Conservation (phyloP, 2,113 vertebrate genomes). For the Tapirus terrestris region DNA sequence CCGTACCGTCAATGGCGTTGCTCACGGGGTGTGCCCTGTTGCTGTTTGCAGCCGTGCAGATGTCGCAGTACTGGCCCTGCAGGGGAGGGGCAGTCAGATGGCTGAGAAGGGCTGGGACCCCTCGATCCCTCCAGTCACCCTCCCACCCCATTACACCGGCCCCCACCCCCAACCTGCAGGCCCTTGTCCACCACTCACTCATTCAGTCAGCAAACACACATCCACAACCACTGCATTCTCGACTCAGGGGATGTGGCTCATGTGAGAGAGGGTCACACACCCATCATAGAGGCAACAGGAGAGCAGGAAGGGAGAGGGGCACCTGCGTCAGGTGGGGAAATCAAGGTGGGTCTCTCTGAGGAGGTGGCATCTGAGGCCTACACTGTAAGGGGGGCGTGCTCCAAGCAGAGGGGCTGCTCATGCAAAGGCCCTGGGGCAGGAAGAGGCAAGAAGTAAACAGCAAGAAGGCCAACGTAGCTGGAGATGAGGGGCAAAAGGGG, state of each 20-base stretch:
- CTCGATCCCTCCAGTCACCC: background rate
- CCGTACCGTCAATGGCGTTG: slow-evolving; percentile 97
- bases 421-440: background rate
- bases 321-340: background rate
- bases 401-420: background rate
- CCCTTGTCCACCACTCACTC: background rate
- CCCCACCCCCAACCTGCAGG: too few species aligned
- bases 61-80: slow-evolving; percentile 98
- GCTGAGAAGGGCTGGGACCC: background rate
- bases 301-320: background rate
- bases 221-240: rapidly evolving
- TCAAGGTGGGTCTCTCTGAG: background rate
- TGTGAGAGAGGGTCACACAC: rapidly evolving
- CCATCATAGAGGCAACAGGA: rapidly evolving
- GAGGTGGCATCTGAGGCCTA: background rate
- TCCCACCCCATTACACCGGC: background rate
- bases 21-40: slow-evolving; percentile 95
- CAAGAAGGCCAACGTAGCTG: background rate
- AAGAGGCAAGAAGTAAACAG: background rate
- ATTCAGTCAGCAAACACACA: rapidly evolving
- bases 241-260: rapidly evolving
- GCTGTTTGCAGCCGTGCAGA: slow-evolving; percentile 90
- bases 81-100: background rate
- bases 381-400: background rate
- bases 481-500: background rate